Base-by-base conservation (phyloP, 2,888 invertebrate species). In the Sisyra nigra region DNA sequence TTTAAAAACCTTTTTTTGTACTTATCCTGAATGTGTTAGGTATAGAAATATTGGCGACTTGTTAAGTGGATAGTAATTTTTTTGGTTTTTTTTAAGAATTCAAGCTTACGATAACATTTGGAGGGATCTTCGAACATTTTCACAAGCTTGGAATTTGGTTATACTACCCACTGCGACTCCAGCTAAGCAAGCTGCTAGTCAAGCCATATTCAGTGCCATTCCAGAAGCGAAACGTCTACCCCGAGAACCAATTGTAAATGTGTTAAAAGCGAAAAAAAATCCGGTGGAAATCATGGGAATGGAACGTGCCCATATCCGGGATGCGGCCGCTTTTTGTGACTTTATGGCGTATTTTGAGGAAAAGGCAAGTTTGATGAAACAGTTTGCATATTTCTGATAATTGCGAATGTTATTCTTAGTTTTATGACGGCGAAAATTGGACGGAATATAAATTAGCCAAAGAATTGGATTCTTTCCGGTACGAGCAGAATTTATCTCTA, bases 311-410 rank as follows among this genome's bases (percentile, higher is more conserved):
- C 91, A 93, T 57, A 66, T 93, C 42, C 71, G 83, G 41, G 96
- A 97, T 62, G 91, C 84, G 0, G 83, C 81, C 1, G 91, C 89
- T 0, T 76, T 93, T 65, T 87, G 92, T 58, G 85, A 89, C 52
- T 84, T 87, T 50, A 72, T 93, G 50, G 71, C 76, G 15, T 77
- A 77, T 58, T 62, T 86, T 44, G 82, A 86, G 59, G 65, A 71
- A 44, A 70, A 73, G 57, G 75, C 79, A 52, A n/a, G 17, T 10
- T 19, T 31, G 10, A 6, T 8, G 8, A 14, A 30, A 39, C 2
- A 39, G 11, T 4, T n/a, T n/a, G n/a, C n/a, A n/a, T n/a, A n/a
- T n/a, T n/a, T n/a, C n/a, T n/a, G n/a, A n/a, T n/a, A n/a, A n/a
- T n/a, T n/a, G n/a, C n/a, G n/a, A n/a, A n/a, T 9, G 3, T 10